Conservation (phyloP, 2,888 invertebrate genomes). For the Polydrusus pterygomalis region DNA sequence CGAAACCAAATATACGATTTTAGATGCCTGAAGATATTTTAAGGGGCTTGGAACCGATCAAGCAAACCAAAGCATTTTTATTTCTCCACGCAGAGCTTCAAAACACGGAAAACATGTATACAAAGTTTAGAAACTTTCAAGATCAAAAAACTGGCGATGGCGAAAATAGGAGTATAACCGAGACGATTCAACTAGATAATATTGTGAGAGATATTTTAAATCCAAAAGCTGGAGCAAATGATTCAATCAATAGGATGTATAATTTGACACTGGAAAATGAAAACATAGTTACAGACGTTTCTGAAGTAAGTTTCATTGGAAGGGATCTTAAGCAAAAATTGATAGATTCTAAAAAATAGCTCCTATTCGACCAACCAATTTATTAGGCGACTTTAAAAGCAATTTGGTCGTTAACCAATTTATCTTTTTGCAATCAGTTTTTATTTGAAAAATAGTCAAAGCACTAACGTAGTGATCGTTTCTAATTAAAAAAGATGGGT, state of each 20-base stretch:
- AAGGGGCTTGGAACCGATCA: slow-evolving; percentile 55
- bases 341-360: too few relatives aligned
- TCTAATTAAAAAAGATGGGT: too few relatives aligned
- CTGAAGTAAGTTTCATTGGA: not conserved
- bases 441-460: too few relatives aligned
- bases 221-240: slow-evolving; percentile 58
- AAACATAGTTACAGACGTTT: slow-evolving; percentile 49
- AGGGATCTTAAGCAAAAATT: too few relatives aligned
- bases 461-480: too few relatives aligned
- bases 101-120: slow-evolving; percentile 57
- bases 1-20: slow-evolving; percentile 15
- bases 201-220: slow-evolving; percentile 58
- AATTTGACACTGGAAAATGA: slow-evolving; percentile 51
- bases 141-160: slow-evolving; percentile 34
- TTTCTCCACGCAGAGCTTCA: slow-evolving; percentile 57
- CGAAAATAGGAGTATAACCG: slow-evolving; percentile 30
- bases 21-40: slow-evolving; percentile 59
- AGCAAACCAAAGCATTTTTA: slow-evolving; percentile 54
- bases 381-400: too few relatives aligned
- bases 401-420: too few relatives aligned
- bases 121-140: slow-evolving; percentile 57
- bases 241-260: slow-evolving; percentile 53
- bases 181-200: slow-evolving; percentile 41
- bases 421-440: too few relatives aligned
- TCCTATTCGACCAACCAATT: too few relatives aligned